Evolutionary conservation across 2,113 vertebrate species (phyloP).

Genomic region (Pseudolaguvia tuberculata): DNA sequence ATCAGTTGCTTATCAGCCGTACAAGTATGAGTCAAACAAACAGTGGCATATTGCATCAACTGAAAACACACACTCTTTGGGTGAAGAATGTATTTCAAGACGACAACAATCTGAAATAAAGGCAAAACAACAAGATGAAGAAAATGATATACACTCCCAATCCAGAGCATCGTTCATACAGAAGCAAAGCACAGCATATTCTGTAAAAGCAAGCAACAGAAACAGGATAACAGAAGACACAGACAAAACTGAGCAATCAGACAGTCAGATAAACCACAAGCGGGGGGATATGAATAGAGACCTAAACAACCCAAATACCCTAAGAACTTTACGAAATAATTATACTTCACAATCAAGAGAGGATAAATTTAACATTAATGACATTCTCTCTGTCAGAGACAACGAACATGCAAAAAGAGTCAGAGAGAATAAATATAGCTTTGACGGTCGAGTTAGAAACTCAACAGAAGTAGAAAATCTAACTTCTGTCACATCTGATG

Average conservation of each 20-base stretch:
- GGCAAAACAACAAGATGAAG: not conserved
- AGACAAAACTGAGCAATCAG: conserved; percentile 14
- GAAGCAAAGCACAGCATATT: conserved; percentile 17
- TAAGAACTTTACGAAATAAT: conserved; percentile 21
- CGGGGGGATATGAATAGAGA: not conserved
- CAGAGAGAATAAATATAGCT: conserved; percentile 31
- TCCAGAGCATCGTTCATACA: not conserved
- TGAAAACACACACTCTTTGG: conserved; percentile 17
- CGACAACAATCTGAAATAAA: conserved; percentile 22
- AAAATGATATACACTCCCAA: conserved; percentile 1
- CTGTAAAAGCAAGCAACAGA: conserved; percentile 29
- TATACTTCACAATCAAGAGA: conserved; percentile 25
- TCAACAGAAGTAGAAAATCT: conserved; percentile 41
- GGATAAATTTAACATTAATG: conserved; percentile 42
- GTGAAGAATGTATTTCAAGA: not conserved
- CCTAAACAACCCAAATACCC: not conserved
- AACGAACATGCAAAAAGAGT: conserved; percentile 38
- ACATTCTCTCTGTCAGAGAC: conserved; percentile 46
- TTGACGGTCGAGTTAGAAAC: conserved; percentile 6
- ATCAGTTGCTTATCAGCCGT: conserved; percentile 41
- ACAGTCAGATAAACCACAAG: conserved; percentile 4
- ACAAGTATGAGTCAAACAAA: conserved; percentile 44
- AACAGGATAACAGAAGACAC: conserved; percentile 28
- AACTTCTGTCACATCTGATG: conserved; percentile 28
- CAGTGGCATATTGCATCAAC: conserved; percentile 38